Base-by-base conservation (phyloP, 2,888 invertebrate genomes). In the Chorisops tibialis region DNA sequence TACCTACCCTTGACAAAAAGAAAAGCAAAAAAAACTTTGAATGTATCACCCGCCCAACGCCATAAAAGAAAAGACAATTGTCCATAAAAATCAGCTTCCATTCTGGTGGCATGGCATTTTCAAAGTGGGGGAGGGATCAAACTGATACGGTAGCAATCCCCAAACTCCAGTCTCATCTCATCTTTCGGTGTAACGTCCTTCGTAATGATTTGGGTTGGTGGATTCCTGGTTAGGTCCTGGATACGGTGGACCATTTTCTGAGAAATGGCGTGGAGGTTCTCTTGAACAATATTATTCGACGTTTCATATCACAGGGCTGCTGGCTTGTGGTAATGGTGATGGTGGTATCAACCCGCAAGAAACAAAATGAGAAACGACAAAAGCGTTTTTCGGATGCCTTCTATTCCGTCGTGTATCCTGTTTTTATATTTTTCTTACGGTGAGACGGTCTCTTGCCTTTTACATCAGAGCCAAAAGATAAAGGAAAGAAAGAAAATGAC, bases 321-420 rank as follows among this genome's bases (percentile, higher is more conserved):
- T 50, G 18, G 50, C 5, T 14, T 21, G 9, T 51, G 51, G 18
- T 51, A 38, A 16, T 50, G 22, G 18, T 51, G 30, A n/a, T 38
- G 51, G 12, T 51, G 51, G 19, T 51, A 51, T 30, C 50, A 50
- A 50, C 18, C 38, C 38, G 51, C 30, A 38, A 21, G 56, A 58
- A 58, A 58, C 24, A 43, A 58, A 58, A 58, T 58, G 56, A 45
- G 56, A 58, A 58, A 58, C 43, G 56, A 58, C 56, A 58, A 58
- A 58, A 58, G 35, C 56, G 47, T 43, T 58, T 45, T 58, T 45
- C 39, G n/a, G 14, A 16, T 35, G 35, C 11, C 30, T 56, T 56
- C 22, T 56, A 41, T 56, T 37, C 24, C 54, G 22, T 43, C 41
- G 41, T 58, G 30, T 58, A n/a, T 45, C 45, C 35, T 45, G 43